Base-by-base conservation (phyloP, 1,140 invertebrate genomes). In the Meloidogyne hapla region DNA sequence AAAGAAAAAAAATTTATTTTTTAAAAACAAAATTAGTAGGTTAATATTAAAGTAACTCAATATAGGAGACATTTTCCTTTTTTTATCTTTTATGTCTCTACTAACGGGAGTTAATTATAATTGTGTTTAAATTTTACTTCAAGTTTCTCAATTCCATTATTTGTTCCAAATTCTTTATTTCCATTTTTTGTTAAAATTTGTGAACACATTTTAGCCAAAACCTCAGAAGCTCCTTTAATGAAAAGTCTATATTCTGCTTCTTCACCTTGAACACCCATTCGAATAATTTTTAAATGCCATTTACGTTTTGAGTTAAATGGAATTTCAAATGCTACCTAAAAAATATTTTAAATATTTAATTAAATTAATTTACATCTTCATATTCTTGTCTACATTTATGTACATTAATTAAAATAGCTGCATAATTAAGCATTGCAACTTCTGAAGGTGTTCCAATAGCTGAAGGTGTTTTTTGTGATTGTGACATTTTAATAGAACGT, bases 271-370 rank as follows among this genome's bases (percentile, higher is more conserved):
- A 45, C 12, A 42, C 67, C 25, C 26, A 68, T 65, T 45, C 76
- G 70, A 15, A 72, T 79, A 61, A 85, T 78, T 21, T 87, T 75
- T 72, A 85, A 67, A 69, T 87, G 85, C 40, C 70, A 85, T 73
- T 85, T 85, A 48, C 84, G 77, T 40, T 77, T 76, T 9, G 84
- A 85, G 48, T 85, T 85, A 67, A 85, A 85, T 8, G 84, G 84
- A 69, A 85, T 85, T 70, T 85, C 84, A 66, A 85, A 87, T 15
- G 86, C 77, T 33, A 84, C 74, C 77, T 84, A 63, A 73, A 83
- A 69, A 61, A 28, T 45, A 21, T 21, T 56, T n/a, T 48, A 48
- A 56, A n/a, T 56, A n/a, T n/a, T 56, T 33, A 33, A 0, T 56
- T 56, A 56, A 56, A n/a, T 56, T n/a, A 56, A 5, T 48, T 56